Percentiles rank a stretch among this genome's conserved stretches.
phyloP scores from a whole-genome alignment of 1,140 invertebrate genomes.

The Diabrotica undecimpunctata region DNA sequence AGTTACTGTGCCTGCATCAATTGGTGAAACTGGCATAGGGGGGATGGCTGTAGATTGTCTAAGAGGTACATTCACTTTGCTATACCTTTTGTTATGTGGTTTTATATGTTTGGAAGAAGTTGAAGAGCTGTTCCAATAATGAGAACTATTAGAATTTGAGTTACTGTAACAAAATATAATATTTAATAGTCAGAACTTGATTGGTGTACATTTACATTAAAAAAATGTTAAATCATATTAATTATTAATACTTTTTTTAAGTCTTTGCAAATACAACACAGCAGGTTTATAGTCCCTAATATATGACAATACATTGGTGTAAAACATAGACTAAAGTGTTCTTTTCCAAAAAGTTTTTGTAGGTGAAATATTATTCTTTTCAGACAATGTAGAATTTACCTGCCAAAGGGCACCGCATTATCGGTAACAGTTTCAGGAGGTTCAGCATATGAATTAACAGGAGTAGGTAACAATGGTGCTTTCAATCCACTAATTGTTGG shows the following conservation, averaged over 20 bases:
- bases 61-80: constrained; percentile 43
- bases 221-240: constrained; percentile 7
- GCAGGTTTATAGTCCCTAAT: background rate
- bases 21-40: constrained; percentile 6
- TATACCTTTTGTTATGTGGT: constrained; percentile 43
- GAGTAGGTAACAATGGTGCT: constrained; percentile 46
- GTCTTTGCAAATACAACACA: no score
- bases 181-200: background rate
- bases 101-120: constrained; percentile 32
- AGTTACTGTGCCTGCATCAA: constrained; percentile 15
- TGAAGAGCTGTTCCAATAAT: constrained; percentile 30
- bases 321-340: background rate
- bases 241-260: no score
- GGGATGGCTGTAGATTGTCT: constrained; percentile 24
- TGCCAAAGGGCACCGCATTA: constrained; percentile 34
- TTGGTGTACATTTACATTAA: constrained; percentile 14
- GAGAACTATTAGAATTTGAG: constrained; percentile 29
- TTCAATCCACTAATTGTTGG: constrained; percentile 46
- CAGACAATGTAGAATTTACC: constrained; percentile 17
- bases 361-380: no score
- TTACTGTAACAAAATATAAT: constrained; percentile 10
- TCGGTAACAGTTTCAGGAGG: constrained; percentile 39
- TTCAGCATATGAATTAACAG: constrained; percentile 47
- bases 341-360: no score
- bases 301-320: background rate